Conservation (phyloP, 2,797 vertebrate species). For the Betta splendens region DNA sequence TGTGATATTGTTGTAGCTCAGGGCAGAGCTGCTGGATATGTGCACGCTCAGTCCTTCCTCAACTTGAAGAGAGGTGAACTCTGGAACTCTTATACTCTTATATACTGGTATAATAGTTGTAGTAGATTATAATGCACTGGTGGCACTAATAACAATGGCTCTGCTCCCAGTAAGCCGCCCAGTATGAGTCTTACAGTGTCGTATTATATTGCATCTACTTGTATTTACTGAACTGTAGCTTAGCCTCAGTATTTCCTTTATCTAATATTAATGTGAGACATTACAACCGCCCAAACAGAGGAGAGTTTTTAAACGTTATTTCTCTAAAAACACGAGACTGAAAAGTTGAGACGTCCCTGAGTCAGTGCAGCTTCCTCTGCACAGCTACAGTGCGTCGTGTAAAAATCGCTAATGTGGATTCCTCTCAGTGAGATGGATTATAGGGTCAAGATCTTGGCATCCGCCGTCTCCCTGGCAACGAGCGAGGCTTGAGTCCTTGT, state of each 20-base stretch:
- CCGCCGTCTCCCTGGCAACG: constrained; percentile 34
- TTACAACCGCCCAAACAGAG: not conserved
- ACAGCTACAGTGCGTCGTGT: constrained; percentile 15
- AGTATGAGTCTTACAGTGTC: no score
- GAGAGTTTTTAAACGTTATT: constrained; percentile 8
- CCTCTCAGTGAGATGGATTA: constrained; percentile 40
- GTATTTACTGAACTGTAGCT: no score
- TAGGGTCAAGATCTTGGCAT: constrained; percentile 44
- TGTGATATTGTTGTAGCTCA: constrained; percentile 38
- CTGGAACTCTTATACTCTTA: no score
- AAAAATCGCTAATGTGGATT: constrained; percentile 35
- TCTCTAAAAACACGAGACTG: constrained; percentile 4
- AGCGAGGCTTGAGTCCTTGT: constrained; percentile 31
- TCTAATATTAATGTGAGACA: no score
- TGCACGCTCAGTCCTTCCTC: no score
- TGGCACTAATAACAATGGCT: no score
- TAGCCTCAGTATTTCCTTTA: no score
- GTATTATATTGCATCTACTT: no score
- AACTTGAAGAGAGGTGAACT: no score
- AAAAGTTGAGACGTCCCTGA: constrained; percentile 21
- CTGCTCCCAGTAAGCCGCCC: no score
- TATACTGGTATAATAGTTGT: no score
- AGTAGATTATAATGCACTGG: no score
- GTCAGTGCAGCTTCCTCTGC: constrained; percentile 17
- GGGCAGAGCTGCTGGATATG: constrained; percentile 21